Conservation (phyloP, 2,797 vertebrate genomes). For the Tinamus major region DNA sequence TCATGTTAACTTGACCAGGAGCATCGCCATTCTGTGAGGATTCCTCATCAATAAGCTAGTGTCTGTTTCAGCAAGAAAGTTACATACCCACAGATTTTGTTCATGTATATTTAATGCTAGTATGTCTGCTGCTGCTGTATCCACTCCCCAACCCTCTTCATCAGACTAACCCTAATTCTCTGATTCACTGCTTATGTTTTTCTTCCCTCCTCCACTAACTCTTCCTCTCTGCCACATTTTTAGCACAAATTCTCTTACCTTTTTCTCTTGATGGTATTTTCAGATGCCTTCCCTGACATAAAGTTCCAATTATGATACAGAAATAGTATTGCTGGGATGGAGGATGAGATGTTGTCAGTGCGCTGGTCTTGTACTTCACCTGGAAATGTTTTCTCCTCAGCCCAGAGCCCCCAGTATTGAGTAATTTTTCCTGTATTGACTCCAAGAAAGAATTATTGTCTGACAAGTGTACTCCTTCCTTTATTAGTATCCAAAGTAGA, state of each 20-base stretch:
- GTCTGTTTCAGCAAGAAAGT: not conserved
- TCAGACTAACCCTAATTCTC: not conserved
- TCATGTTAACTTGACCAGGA: not conserved
- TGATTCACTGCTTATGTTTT: not conserved
- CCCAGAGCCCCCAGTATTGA: not conserved
- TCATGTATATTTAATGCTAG: not conserved
- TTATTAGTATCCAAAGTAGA: slow-evolving; percentile 31
- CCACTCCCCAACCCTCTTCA: rapidly evolving
- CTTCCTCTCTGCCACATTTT: not conserved
- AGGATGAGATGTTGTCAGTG: not conserved
- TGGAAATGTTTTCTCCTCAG: not conserved
- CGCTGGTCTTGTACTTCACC: not conserved
- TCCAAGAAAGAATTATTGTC: slow-evolving; percentile 43
- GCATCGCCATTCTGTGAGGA: not conserved
- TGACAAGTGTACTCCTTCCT: not conserved
- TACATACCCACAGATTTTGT: not conserved
- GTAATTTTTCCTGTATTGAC: slow-evolving; percentile 52
- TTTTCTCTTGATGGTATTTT: not conserved
- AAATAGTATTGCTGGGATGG: not conserved
- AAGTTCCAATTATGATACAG: not conserved
- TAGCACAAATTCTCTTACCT: not conserved
- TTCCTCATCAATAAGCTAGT: not conserved
- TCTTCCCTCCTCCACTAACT: not conserved
- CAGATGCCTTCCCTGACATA: not conserved
- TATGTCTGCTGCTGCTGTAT: not conserved